These are phyloP conservation scores for Sebastes iracundus DNA, from an alignment of 2,797 vertebrate genomes.

Conservation along the genomic window DNA sequence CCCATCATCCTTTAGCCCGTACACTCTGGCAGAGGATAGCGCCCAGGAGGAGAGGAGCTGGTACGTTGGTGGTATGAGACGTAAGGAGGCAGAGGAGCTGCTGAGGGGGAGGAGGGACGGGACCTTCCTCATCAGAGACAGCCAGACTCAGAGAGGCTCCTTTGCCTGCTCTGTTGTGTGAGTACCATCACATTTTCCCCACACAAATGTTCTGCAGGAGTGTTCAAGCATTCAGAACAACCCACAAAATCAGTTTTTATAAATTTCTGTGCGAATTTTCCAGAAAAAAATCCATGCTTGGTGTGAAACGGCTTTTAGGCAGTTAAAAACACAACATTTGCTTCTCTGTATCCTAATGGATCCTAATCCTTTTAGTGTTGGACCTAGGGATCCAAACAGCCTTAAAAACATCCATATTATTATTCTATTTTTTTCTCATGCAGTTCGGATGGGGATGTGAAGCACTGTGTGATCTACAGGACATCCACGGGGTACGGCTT, in stretches of 20 bases:
- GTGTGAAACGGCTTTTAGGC: neutral
- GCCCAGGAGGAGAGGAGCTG: slow-evolving; percentile 90
- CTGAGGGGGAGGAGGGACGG: slow-evolving; percentile 87
- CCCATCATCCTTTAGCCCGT: slow-evolving; percentile 78
- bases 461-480: slow-evolving; percentile 95
- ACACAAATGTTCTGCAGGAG: too few relatives aligned
- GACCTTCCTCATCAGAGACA: slow-evolving; percentile 94
- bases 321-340: neutral
- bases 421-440: neutral
- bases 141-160: slow-evolving; percentile 90
- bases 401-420: neutral
- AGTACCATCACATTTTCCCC: slow-evolving; percentile 67
- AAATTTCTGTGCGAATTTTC: too few relatives aligned
- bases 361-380: neutral
- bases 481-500: slow-evolving; percentile 91
- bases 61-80: slow-evolving; percentile 92
- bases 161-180: slow-evolving; percentile 95
- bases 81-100: slow-evolving; percentile 90
- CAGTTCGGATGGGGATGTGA: slow-evolving; percentile 91
- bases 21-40: slow-evolving; percentile 86
- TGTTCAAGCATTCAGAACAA: too few relatives aligned
- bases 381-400: neutral
- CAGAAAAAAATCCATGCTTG: too few relatives aligned
- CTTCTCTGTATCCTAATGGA: neutral
- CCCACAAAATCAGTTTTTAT: too few relatives aligned